phyloP scores from a whole-genome alignment of 2,888 invertebrate species.

The Lissonota sp. region DNA sequence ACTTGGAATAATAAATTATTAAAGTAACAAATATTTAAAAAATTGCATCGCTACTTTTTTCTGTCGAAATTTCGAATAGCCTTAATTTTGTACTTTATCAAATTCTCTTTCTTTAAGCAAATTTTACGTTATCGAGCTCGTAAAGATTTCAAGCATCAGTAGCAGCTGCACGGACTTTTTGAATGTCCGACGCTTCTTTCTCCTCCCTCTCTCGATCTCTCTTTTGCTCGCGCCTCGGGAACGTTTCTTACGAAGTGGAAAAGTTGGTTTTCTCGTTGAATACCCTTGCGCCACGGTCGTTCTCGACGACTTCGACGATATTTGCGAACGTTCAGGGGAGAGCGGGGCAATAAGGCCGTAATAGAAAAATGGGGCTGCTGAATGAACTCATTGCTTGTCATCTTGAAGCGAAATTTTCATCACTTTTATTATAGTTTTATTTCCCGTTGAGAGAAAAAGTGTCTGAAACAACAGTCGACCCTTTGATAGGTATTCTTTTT shows the following conservation, averaged over 20 bases:
- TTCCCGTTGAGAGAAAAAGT: too few relatives aligned
- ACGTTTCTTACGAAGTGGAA: constrained; percentile 63
- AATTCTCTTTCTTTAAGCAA: constrained; percentile 46
- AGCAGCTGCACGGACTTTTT: constrained; percentile 49
- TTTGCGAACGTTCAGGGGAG: constrained; percentile 61
- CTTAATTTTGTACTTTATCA: constrained; percentile 57
- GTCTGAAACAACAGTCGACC: too few relatives aligned
- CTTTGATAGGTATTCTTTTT: too few relatives aligned
- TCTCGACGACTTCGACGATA: constrained; percentile 66
- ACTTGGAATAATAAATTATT: too few relatives aligned
- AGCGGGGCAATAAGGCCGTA: background rate
- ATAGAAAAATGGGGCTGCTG: background rate
- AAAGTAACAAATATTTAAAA: too few relatives aligned
- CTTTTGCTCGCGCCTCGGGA: constrained; percentile 34
- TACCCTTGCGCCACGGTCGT: constrained; percentile 54
- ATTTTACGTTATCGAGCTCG: constrained; percentile 63
- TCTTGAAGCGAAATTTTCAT: too few relatives aligned
- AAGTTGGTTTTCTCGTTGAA: constrained; percentile 67
- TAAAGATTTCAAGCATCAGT: constrained; percentile 60
- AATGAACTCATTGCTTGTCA: too few relatives aligned
- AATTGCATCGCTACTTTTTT: too few relatives aligned
- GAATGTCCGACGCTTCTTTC: constrained; percentile 27
- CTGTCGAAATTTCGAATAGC: constrained; percentile 6
- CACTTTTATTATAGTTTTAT: too few relatives aligned
- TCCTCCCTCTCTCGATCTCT: constrained; percentile 22